Base-by-base conservation (phyloP, 1,140 invertebrate species). In the Leptinotarsa texana region DNA sequence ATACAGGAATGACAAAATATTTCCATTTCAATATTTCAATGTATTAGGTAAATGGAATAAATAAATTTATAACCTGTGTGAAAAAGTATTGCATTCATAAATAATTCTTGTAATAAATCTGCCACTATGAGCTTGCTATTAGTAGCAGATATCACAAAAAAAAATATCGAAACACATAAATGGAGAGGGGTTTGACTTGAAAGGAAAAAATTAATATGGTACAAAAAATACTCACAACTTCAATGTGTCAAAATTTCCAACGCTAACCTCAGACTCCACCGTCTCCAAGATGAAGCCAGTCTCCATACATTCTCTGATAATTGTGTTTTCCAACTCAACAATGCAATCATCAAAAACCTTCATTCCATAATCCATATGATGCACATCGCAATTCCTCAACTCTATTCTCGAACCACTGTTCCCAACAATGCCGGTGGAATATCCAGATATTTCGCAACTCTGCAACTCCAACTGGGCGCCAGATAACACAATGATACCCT, bases 401-500 rank as follows among this genome's bases (percentile, higher is more conserved):
- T 5, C 68, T 33, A 85, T 78, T 66, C 75, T 72, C 4, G 81
- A 81, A 5, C 78, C 78, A 6, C 80, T 79, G 76, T 84, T 85
- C 17, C 83, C 83, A 22, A 83, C 78, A 49, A 85, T 77, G n/a
- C 78, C 86, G 33, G 83, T 84, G 3, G 80, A 81, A 81, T 87
- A 86, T 27, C 82, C 81, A 51, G 79, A 79, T 13, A 88, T 80
- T 8, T 83, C 74, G 74, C 86, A 87, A 76, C 83, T 79, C 11
- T 82, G 71, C 1, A 87, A 69, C 13, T 82, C 72, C 2, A 87
- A 66, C 42, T 78, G 75, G 5, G 81, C 81, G 21, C 80, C 80
- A 1, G 82, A 80, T 67, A 86, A 77, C 13, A 87, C 85, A 4
- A 86, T 83, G 57, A 88, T 87, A 51, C 83, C 87, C 69, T 87